Evolutionary conservation across 2,888 invertebrate genomes (phyloP).

Genomic region (Pyrrhosoma nymphula): DNA sequence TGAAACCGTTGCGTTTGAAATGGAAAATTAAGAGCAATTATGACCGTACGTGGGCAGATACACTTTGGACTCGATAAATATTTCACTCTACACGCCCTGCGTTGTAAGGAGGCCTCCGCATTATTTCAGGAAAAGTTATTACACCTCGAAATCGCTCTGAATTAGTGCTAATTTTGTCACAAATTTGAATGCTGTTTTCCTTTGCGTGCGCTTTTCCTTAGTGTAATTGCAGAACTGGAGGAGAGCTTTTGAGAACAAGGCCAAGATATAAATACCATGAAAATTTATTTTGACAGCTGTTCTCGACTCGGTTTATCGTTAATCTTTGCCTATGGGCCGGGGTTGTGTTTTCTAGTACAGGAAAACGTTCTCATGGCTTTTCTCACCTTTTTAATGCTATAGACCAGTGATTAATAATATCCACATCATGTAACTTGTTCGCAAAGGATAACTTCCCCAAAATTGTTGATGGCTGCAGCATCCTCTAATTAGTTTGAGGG

Average conservation of each 20-base stretch:
- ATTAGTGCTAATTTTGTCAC: neutral
- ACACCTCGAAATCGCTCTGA: neutral
- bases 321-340: neutral
- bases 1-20: slow-evolving; percentile 12
- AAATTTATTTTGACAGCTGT: neutral
- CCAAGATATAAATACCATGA: neutral
- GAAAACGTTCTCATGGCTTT: neutral
- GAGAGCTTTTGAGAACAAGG: neutral
- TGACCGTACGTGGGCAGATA: neutral
- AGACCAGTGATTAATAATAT: neutral
- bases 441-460: neutral
- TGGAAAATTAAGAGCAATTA: neutral
- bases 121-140: neutral
- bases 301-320: neutral
- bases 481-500: neutral
- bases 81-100: neutral
- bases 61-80: neutral
- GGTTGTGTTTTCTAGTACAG: neutral
- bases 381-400: neutral
- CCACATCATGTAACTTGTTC: neutral
- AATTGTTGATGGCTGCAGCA: neutral
- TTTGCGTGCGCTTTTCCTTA: neutral
- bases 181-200: neutral
- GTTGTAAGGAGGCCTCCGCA: neutral
- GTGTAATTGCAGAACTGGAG: neutral